Conservation (phyloP, 2,113 vertebrate genomes). For the Cinclus cinclus region DNA sequence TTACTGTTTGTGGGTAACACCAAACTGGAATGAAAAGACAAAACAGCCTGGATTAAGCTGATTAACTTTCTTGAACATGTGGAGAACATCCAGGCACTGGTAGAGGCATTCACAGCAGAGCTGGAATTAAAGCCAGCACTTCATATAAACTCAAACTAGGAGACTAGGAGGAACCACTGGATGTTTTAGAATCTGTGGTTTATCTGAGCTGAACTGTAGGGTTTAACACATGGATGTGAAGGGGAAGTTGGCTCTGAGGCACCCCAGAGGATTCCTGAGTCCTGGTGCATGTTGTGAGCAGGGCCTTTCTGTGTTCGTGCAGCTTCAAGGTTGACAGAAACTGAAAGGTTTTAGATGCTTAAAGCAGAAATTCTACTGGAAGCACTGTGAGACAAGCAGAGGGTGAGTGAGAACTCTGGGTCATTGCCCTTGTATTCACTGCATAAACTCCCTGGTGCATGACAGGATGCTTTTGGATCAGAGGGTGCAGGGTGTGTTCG, state of each 20-base stretch:
- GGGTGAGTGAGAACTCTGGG: neutral
- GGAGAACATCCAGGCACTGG: neutral
- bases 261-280: neutral
- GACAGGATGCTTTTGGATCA: neutral
- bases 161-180: neutral
- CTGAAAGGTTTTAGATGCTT: neutral
- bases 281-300: neutral
- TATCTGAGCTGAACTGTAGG: neutral
- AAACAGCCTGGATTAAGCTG: neutral
- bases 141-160: neutral
- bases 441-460: neutral
- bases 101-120: neutral
- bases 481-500: neutral
- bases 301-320: neutral
- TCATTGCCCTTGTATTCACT: neutral
- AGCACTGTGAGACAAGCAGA: neutral
- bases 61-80: neutral
- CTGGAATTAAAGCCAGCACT: neutral
- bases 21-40: neutral
- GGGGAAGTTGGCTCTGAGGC: neutral
- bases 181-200: neutral
- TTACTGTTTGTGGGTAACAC: neutral
- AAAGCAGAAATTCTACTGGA: neutral
- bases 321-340: neutral
- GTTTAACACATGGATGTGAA: neutral